Conservation (phyloP, 2,888 invertebrate species). For the Disparrhopalites patrizii region DNA sequence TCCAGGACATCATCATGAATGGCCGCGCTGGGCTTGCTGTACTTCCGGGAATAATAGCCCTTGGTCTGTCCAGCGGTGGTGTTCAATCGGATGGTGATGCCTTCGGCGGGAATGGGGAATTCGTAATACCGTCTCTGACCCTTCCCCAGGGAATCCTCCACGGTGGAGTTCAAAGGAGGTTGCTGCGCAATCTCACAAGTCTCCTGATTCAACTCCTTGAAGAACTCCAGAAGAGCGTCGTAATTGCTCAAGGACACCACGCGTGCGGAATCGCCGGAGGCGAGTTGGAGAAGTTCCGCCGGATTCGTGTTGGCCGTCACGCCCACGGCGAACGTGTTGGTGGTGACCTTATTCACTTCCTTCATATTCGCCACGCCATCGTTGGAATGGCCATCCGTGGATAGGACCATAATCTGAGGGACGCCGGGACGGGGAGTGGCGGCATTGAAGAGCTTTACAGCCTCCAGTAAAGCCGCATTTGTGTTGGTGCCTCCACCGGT, state of each 20-base stretch:
- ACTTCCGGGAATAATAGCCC: slow-evolving; percentile 31
- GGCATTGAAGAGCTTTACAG: neutral
- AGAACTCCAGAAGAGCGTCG: slow-evolving; percentile 29
- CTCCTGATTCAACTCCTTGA: slow-evolving; percentile 25
- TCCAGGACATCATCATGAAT: too few relatives aligned
- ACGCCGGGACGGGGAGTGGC: slow-evolving; percentile 3
- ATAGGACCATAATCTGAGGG: slow-evolving; percentile 16
- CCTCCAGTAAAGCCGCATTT: slow-evolving; percentile 12
- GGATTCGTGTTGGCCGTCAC: slow-evolving; percentile 22
- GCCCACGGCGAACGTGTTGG: slow-evolving; percentile 34
- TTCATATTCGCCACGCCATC: neutral
- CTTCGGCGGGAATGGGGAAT: slow-evolving; percentile 21
- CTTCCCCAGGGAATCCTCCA: slow-evolving; percentile 19
- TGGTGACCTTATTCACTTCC: neutral
- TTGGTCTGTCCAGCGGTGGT: slow-evolving; percentile 3
- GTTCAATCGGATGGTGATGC: slow-evolving; percentile 27
- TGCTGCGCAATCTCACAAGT: slow-evolving; percentile 34
- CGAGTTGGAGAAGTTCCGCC: slow-evolving; percentile 28
- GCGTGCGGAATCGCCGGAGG: slow-evolving; percentile 12
- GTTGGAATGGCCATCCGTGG: slow-evolving; percentile 18
- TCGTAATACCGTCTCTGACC: slow-evolving; percentile 30
- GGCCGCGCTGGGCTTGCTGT: slow-evolving; percentile 26
- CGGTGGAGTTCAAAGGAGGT: slow-evolving; percentile 22
- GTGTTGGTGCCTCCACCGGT: slow-evolving; percentile 7
- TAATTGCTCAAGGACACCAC: slow-evolving; percentile 25